These are phyloP conservation scores for Spodoptera litura DNA, from an alignment of 1,140 invertebrate genomes.

Conservation along the genomic window DNA sequence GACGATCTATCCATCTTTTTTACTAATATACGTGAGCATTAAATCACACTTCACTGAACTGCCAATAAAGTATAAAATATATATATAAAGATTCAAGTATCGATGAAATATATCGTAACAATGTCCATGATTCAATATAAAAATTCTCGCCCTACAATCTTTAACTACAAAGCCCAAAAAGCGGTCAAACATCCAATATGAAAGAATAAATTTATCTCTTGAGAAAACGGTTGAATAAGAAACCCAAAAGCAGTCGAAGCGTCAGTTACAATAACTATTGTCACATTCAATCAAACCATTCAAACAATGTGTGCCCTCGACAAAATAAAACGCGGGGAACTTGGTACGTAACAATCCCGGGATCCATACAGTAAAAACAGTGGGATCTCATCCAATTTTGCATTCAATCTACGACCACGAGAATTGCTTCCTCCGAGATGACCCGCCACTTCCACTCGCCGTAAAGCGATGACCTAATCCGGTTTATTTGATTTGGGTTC, in stretches of 20 bases:
- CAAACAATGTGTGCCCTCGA: conserved; percentile 66
- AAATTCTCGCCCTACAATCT: conserved; percentile 19
- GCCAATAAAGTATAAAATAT: neutral
- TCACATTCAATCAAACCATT: conserved; percentile 82
- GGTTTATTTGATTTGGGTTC: conserved; percentile 82
- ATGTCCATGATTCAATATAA: conserved; percentile 13
- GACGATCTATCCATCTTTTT: too few relatives aligned
- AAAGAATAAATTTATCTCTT: conserved; percentile 57
- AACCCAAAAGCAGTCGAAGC: conserved; percentile 55
- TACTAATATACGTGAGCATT: neutral
- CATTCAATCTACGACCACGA: conserved; percentile 84
- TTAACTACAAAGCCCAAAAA: conserved; percentile 43
- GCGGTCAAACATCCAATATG: conserved; percentile 42
- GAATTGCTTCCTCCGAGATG: conserved; percentile 83
- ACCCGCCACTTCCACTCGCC: conserved; percentile 78
- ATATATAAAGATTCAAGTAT: neutral
- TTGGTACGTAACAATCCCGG: conserved; percentile 66
- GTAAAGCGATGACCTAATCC: conserved; percentile 83
- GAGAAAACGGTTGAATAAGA: conserved; percentile 55
- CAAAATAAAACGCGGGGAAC: conserved; percentile 72
- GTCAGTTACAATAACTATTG: conserved; percentile 75
- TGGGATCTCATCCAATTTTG: conserved; percentile 84
- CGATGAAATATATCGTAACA: conserved; percentile 18
- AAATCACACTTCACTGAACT: neutral
- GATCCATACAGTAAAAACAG: conserved; percentile 79